Percentiles rank a stretch among this genome's conserved stretches.
Evolutionary conservation across 2,797 vertebrate species (phyloP).

Genomic region (Leptodactylus fallax): DNA sequence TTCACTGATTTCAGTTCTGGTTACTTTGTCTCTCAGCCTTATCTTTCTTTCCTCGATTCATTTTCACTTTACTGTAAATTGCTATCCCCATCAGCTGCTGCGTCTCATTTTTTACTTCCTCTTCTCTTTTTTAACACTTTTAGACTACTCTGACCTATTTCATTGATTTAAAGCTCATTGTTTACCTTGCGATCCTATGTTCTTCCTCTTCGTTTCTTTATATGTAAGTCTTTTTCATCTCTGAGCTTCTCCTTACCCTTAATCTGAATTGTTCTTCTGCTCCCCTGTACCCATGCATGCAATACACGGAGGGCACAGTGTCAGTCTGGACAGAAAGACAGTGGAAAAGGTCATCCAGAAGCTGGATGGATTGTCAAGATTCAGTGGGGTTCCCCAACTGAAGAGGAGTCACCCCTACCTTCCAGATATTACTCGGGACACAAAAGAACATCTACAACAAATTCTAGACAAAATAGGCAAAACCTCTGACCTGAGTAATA

Average conservation of each 20-base stretch:
- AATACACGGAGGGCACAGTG: not conserved
- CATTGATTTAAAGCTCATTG: too few species aligned
- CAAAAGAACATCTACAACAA: constrained; percentile 67
- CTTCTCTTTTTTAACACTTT: not conserved
- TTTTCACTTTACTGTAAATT: not conserved
- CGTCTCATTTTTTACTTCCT: not conserved
- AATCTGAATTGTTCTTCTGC: not conserved
- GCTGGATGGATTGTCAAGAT: constrained; percentile 75
- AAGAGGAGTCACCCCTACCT: constrained; percentile 84
- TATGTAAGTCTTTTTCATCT: not conserved
- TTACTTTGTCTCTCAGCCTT: not conserved
- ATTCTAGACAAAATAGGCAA: constrained; percentile 53
- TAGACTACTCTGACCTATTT: not conserved
- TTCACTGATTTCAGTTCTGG: not conserved
- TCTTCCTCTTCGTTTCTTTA: not conserved
- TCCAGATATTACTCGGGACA: constrained; percentile 73
- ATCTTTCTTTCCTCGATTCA: not conserved
- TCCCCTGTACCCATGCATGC: not conserved
- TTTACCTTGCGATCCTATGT: not conserved
- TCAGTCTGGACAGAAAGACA: constrained; percentile 52
- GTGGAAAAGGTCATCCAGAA: constrained; percentile 75
- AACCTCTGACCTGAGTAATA: constrained; percentile 64
- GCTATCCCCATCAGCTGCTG: not conserved
- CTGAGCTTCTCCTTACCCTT: not conserved
- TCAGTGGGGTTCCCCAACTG: constrained; percentile 77